phyloP scores from a whole-genome alignment of 2,888 invertebrate species.

The Drosophila hawaiiensis region DNA sequence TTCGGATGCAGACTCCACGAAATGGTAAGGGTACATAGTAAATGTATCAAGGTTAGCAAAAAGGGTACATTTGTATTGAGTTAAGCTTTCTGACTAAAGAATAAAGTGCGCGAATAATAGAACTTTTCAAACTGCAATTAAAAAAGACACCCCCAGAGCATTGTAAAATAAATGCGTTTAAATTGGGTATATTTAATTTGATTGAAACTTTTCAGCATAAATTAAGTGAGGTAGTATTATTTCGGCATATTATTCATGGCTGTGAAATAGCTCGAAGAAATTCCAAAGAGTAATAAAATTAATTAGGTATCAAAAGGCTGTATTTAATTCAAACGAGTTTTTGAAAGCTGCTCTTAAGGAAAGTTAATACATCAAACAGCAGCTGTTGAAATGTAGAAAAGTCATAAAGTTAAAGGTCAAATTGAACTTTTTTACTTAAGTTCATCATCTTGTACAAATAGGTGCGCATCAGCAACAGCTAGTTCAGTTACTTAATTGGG shows the following conservation, averaged over 20 bases:
- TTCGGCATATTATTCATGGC: neutral
- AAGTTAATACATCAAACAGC: neutral
- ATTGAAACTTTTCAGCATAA: conserved; percentile 2
- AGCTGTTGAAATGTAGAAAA: neutral
- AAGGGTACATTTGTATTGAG: neutral
- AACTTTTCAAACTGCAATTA: conserved; percentile 2
- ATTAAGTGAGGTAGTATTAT: neutral
- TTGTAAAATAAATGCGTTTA: neutral
- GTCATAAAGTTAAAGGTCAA: neutral
- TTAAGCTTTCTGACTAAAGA: neutral
- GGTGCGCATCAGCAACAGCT: neutral
- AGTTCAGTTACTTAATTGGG: neutral
- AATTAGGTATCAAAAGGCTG: conserved; percentile 6
- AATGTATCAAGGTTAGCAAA: neutral
- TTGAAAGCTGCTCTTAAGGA: neutral
- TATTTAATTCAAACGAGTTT: neutral
- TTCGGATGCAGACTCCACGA: conserved; percentile 1
- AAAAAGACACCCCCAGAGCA: neutral
- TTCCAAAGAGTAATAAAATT: conserved; percentile 1
- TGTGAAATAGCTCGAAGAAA: neutral
- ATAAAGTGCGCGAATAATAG: neutral
- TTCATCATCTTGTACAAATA: neutral
- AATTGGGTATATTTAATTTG: conserved; percentile 13
- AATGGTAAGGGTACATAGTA: neutral
- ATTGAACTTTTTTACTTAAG: neutral